Percentiles rank a stretch among this genome's conserved stretches.
These are phyloP conservation scores for Chaetoderma sp. DNA, from an alignment of 2,888 invertebrate species.

Conservation along the genomic window DNA sequence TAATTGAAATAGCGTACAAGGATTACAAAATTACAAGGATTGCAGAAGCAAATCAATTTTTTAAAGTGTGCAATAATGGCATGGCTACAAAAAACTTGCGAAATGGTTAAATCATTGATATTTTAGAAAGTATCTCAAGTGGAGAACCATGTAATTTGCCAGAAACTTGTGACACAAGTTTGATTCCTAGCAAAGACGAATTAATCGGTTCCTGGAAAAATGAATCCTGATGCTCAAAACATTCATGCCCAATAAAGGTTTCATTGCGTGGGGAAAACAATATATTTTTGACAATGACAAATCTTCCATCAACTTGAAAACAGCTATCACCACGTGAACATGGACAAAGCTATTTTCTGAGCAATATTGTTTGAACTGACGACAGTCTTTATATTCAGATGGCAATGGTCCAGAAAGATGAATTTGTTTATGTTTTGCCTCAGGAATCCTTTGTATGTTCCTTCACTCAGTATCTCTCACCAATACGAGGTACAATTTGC, in stretches of 20 bases:
- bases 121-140: background rate
- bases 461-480: background rate
- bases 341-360: background rate
- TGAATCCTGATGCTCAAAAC: background rate
- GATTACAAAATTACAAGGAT: too few relatives aligned
- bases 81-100: too few relatives aligned
- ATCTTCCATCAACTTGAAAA: background rate
- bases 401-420: slow-evolving; percentile 3
- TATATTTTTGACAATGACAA: background rate
- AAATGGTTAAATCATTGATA: background rate
- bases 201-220: background rate
- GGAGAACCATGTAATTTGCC: background rate
- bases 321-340: background rate
- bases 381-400: background rate
- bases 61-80: too few relatives aligned
- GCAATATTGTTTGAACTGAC: background rate
- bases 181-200: background rate
- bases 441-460: background rate
- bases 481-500: slow-evolving; percentile 10
- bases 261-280: background rate
- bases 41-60: too few relatives aligned
- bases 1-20: too few relatives aligned
- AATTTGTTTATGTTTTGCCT: background rate
- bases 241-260: background rate
- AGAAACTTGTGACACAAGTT: background rate